Evolutionary conservation across 2,797 vertebrate genomes (phyloP).

Genomic region (Sebastolobus alascanus): DNA sequence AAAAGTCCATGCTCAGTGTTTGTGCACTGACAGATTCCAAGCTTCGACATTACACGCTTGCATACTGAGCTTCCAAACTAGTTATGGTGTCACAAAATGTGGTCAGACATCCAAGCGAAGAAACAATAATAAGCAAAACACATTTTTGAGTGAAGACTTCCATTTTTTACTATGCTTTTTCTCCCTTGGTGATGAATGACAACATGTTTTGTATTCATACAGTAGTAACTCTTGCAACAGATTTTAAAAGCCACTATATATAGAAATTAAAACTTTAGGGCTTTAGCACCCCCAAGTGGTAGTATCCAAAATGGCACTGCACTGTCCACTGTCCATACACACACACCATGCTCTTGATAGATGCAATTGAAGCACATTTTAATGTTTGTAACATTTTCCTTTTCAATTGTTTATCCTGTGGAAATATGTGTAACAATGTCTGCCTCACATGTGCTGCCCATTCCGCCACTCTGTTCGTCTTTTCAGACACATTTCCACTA

Average conservation of each 20-base stretch:
- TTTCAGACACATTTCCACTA: background rate
- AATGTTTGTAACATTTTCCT: background rate
- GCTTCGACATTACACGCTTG: background rate
- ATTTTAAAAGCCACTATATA: background rate
- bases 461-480: background rate
- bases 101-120: background rate
- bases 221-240: background rate
- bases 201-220: background rate
- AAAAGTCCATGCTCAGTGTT: background rate
- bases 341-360: background rate
- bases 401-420: background rate
- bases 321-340: background rate
- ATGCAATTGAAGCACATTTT: background rate
- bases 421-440: background rate
- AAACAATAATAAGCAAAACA: background rate
- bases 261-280: too few species aligned
- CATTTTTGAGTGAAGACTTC: background rate
- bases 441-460: background rate
- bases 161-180: background rate
- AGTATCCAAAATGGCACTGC: background rate
- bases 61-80: background rate
- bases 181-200: background rate
- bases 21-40: background rate
- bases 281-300: slow-evolving; percentile 12
- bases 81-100: background rate